Conservation (phyloP, 1,140 invertebrate species). For the Heterodera schachtii region DNA sequence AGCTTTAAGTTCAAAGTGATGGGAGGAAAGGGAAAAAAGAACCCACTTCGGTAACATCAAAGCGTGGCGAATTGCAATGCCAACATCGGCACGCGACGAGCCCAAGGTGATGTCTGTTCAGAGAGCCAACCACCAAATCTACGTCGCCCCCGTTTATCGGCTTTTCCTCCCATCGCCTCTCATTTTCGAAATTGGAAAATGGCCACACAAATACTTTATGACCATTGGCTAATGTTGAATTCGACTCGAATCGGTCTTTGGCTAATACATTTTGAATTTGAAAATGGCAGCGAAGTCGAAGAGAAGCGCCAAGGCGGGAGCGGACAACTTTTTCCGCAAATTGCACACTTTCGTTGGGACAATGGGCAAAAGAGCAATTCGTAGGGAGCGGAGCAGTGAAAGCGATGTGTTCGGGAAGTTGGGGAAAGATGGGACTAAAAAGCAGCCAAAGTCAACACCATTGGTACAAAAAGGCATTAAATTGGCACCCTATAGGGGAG, state of each 20-base stretch:
- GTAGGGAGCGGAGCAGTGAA: background rate
- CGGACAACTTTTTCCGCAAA: conserved; percentile 1
- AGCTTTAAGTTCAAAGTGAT: conserved; percentile 18
- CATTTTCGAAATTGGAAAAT: background rate
- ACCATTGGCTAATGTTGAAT: background rate
- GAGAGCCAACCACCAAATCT: background rate
- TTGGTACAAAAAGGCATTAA: too few species aligned
- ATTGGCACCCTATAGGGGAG: too few species aligned
- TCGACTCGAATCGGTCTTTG: background rate
- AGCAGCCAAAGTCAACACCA: background rate
- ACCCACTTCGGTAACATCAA: conserved; percentile 31
- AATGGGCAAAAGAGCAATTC: conserved; percentile 21
- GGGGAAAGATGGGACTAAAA: conserved; percentile 6
- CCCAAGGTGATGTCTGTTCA: conserved; percentile 29
- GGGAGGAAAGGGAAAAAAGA: background rate
- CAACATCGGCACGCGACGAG: conserved; percentile 32
- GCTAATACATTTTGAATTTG: background rate
- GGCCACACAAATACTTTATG: conserved; percentile 3
- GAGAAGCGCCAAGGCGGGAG: conserved; percentile 2
- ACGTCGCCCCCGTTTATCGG: background rate
- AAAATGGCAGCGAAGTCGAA: conserved; percentile 10
- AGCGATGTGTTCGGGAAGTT: background rate
- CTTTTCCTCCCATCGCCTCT: conserved; percentile 4
- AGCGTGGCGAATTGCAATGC: conserved; percentile 30
- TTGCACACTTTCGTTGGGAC: background rate